A percentile compares a stretch with the other conserved stretches of the same genome.
These are phyloP conservation scores for Balanococcus diminutus DNA, from an alignment of 2,888 invertebrate species.

Conservation along the genomic window DNA sequence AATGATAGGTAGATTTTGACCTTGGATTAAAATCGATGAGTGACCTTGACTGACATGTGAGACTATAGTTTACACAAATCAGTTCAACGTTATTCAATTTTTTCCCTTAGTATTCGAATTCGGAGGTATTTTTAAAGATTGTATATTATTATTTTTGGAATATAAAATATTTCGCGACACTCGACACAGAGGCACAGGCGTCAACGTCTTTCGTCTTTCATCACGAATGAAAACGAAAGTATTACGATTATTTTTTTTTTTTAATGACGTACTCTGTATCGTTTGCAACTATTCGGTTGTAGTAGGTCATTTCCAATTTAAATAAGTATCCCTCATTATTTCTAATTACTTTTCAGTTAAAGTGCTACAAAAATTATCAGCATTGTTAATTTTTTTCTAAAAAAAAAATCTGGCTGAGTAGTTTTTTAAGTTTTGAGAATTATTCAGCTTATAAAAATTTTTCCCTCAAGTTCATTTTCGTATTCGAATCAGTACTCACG, in stretches of 20 bases:
- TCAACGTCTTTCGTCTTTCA: background rate
- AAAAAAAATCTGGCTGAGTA: background rate
- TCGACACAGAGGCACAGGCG: no score
- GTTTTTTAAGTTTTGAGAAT: background rate
- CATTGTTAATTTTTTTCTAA: background rate
- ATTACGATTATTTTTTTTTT: background rate
- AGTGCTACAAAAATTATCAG: background rate
- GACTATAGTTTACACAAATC: background rate
- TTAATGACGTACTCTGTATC: background rate
- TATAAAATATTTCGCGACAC: no score
- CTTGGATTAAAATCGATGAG: constrained; percentile 3
- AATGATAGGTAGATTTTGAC: background rate
- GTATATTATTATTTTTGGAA: no score
- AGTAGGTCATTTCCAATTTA: background rate
- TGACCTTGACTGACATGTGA: constrained; percentile 8
- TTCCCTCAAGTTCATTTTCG: background rate
- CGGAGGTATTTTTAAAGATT: no score
- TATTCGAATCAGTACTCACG: constrained; percentile 65
- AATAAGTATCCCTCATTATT: background rate
- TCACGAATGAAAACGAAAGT: background rate
- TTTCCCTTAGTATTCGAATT: no score
- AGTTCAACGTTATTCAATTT: constrained; percentile 2
- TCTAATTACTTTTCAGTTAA: background rate
- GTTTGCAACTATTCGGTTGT: background rate
- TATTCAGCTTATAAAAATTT: background rate